Conservation (phyloP, 2,113 vertebrate species). For the Ia io region DNA sequence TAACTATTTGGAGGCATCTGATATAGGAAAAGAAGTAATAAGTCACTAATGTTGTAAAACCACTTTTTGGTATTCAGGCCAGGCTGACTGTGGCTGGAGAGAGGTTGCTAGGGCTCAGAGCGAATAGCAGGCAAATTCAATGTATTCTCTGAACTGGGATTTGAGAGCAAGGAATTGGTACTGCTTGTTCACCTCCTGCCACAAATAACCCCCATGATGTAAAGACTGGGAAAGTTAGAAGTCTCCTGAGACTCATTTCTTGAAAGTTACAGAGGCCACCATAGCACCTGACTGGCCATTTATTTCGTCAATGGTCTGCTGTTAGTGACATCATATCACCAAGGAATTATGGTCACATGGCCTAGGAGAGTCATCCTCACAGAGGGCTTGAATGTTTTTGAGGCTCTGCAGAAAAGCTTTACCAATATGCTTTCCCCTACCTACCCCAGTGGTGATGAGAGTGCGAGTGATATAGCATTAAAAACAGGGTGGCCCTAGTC, state of each 20-base stretch:
- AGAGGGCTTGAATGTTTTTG: neutral
- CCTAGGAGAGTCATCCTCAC: neutral
- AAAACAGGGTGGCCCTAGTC: neutral
- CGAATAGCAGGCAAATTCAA: neutral
- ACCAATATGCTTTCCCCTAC: neutral
- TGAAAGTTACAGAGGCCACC: neutral
- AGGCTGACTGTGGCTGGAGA: neutral
- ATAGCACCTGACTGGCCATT: neutral
- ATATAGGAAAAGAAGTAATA: neutral
- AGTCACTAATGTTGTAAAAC: neutral
- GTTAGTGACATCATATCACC: neutral
- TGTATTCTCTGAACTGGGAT: neutral
- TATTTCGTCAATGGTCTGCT: neutral
- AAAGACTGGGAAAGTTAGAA: neutral
- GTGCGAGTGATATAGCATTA: neutral
- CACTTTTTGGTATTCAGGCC: neutral
- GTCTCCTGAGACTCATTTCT: neutral
- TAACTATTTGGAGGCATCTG: slow-evolving; percentile 25
- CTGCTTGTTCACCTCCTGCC: neutral
- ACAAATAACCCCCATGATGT: neutral
- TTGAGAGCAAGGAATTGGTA: neutral
- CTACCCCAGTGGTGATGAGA: neutral
- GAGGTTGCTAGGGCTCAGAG: neutral
- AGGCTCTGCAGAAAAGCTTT: neutral
- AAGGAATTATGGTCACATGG: neutral